A percentile compares a stretch with the other conserved stretches of the same genome.
Evolutionary conservation across 2,888 invertebrate genomes (phyloP).

Genomic region (Deroplatys truncata): DNA sequence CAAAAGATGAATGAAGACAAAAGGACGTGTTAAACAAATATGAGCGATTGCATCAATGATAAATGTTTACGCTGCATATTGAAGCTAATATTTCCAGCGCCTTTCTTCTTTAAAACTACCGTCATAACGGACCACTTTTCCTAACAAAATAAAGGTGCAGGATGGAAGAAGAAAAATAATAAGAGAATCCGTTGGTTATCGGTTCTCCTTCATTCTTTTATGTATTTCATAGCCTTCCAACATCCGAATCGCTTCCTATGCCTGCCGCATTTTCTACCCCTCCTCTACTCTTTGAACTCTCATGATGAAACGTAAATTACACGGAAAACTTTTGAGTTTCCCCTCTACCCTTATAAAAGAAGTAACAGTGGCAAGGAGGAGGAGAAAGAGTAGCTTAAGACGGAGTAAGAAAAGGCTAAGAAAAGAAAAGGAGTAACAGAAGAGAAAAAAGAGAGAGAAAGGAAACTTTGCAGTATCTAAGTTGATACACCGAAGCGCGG

Average conservation of each 20-base stretch:
- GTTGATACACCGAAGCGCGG: background rate
- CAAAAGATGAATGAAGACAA: no score
- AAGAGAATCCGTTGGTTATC: background rate
- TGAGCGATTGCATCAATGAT: background rate
- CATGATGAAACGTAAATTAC: conserved; percentile 20
- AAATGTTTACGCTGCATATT: background rate
- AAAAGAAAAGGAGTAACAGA: background rate
- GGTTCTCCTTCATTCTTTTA: background rate
- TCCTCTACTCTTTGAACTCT: conserved; percentile 11
- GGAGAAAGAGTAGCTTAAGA: background rate
- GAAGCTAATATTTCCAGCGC: background rate
- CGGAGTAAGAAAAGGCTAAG: background rate
- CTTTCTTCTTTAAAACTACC: background rate
- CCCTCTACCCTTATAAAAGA: conserved; percentile 1
- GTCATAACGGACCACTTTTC: background rate
- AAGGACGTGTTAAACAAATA: background rate
- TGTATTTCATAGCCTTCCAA: background rate
- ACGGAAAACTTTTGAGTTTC: conserved; percentile 15
- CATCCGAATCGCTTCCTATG: background rate
- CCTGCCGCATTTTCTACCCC: background rate
- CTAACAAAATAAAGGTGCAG: background rate
- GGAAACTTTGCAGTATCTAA: background rate
- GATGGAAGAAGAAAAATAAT: background rate
- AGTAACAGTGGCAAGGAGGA: background rate
- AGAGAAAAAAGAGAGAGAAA: background rate